A percentile compares a stretch with the other conserved stretches of the same genome.
Conservation (phyloP, 2,797 vertebrate genomes). For the Macroramphosus scolopax region DNA sequence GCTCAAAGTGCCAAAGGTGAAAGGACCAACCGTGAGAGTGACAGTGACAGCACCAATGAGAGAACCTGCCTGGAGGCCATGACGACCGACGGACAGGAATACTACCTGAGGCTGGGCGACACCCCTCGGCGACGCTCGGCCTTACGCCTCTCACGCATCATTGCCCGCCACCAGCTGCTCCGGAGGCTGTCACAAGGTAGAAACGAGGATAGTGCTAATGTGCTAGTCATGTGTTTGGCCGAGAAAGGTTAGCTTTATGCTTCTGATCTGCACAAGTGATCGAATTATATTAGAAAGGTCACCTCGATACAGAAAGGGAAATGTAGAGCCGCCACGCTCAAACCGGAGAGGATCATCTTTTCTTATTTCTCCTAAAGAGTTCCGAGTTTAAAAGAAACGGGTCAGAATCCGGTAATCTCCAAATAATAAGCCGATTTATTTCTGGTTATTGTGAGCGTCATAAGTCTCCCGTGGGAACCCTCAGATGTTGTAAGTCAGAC, state of each 20-base stretch:
- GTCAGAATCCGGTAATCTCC: too few species aligned
- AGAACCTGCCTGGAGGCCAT: constrained; percentile 60
- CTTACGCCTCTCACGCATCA: constrained; percentile 76
- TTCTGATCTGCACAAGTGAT: too few species aligned
- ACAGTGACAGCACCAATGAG: constrained; percentile 44
- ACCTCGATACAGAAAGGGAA: too few species aligned
- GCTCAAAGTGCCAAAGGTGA: constrained; percentile 5
- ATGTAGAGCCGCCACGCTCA: too few species aligned
- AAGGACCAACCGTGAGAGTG: constrained; percentile 33
- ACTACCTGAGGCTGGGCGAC: constrained; percentile 75
- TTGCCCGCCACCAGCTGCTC: constrained; percentile 74
- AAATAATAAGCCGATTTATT: background rate
- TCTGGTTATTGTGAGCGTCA: background rate
- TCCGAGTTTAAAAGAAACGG: too few species aligned
- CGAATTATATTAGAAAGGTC: too few species aligned
- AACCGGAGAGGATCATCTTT: too few species aligned
- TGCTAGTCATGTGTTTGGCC: too few species aligned
- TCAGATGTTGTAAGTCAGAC: background rate
- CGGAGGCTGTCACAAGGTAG: constrained; percentile 73
- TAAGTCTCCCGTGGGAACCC: background rate
- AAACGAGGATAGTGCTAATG: background rate
- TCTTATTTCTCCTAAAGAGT: too few species aligned
- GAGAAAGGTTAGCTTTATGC: too few species aligned
- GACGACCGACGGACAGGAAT: constrained; percentile 65
- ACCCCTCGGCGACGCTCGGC: constrained; percentile 68